phyloP scores from a whole-genome alignment of 1,140 invertebrate genomes.

The Drosophila azteca region DNA sequence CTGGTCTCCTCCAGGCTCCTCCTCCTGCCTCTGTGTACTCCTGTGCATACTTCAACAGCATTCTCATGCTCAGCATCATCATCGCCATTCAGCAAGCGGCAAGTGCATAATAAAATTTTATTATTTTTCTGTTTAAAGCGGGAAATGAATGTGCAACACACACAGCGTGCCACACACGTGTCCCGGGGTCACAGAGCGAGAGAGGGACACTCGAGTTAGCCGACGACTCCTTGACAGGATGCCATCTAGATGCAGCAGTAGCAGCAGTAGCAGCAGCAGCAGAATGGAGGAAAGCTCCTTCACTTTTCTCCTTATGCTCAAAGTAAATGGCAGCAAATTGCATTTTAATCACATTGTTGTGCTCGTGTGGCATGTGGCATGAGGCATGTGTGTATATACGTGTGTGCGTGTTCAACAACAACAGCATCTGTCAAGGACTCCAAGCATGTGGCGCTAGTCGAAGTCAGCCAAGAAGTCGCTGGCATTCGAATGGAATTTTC shows the following conservation, averaged over 20 bases:
- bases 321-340: constrained; percentile 76
- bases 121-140: constrained; percentile 62
- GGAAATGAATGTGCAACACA: constrained; percentile 63
- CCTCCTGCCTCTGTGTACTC: constrained; percentile 5
- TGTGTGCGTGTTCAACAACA: not conserved
- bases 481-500: no score
- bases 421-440: constrained; percentile 19
- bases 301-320: constrained; percentile 47
- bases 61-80: constrained; percentile 19
- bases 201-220: constrained; percentile 17
- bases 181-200: not conserved
- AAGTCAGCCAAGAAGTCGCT: no score
- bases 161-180: not conserved
- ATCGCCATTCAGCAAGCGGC: constrained; percentile 48
- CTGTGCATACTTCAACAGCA: constrained; percentile 7
- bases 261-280: constrained; percentile 10
- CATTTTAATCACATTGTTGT: constrained; percentile 80
- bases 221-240: constrained; percentile 22
- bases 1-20: not conserved
- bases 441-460: no score
- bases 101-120: constrained; percentile 78
- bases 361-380: constrained; percentile 41
- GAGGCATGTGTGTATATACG: constrained; percentile 4
- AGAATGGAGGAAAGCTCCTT: constrained; percentile 16
- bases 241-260: constrained; percentile 11